Conservation (phyloP, 2,113 vertebrate species). For the Mellivora capensis region DNA sequence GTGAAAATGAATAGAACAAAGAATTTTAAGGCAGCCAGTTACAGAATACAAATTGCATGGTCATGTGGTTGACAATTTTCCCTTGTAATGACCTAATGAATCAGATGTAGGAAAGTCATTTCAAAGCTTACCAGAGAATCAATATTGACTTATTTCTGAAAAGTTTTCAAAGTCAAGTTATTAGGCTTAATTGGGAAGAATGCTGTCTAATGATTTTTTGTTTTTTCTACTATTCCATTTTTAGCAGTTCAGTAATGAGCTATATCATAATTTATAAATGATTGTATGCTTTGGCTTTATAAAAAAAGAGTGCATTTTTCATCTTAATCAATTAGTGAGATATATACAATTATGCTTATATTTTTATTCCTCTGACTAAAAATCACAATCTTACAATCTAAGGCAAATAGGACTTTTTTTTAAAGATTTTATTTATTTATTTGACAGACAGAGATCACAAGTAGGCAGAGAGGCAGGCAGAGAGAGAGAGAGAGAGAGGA, state of each 20-base stretch:
- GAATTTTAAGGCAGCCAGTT: neutral
- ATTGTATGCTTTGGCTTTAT: neutral
- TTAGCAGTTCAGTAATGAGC: neutral
- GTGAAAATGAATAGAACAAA: slow-evolving; percentile 42
- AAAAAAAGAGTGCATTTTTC: neutral
- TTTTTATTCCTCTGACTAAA: neutral
- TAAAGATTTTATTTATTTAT: too few species aligned
- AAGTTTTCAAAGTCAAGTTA: slow-evolving; percentile 7
- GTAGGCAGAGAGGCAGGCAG: too few species aligned
- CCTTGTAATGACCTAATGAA: neutral
- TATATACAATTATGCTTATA: neutral
- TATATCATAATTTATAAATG: neutral
- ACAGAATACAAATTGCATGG: neutral
- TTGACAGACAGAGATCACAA: too few species aligned
- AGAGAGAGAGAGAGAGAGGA: too few species aligned
- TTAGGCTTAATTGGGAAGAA: neutral
- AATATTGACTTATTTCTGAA: slow-evolving; percentile 42
- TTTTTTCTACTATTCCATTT: neutral
- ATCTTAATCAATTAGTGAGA: neutral
- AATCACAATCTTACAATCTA: neutral
- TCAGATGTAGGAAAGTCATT: slow-evolving; percentile 18
- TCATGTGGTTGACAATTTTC: neutral
- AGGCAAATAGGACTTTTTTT: neutral
- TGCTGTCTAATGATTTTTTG: slow-evolving; percentile 4
- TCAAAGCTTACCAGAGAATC: slow-evolving; percentile 47